Evolutionary conservation across 2,113 vertebrate species (phyloP), one percentile per base, ranked within the genome.

Genomic region (Benthochromis sp.): DNA sequence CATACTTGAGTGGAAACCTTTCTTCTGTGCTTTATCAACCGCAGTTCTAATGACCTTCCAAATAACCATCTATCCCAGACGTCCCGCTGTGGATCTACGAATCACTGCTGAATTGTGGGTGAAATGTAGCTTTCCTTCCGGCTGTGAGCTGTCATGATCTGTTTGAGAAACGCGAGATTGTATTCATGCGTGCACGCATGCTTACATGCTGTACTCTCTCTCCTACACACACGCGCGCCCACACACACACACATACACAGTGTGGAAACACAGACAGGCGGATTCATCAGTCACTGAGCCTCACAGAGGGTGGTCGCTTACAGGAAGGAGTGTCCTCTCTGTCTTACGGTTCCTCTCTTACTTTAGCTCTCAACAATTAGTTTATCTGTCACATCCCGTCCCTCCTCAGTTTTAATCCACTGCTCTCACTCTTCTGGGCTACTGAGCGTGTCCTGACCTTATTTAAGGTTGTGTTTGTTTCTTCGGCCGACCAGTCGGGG

Each of bases 91-190:
- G 93, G 82, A 87, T 82, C 90, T 89, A 80, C 13, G 80, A 94
- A 91, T 95, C 91, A 94, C 92, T 87, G 92, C 90, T 92, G 95
- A 92, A 95, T 95, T 94, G 93, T 94, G 95, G 93, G 93, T 91
- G 45, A 95, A 95, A 95, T 95, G 86, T 92, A 91, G 87, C 93
- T 94, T 93, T 94, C 55, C 78, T 94, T 95, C 95, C 59, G 82
- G 92, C 94, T 95, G 94, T 91, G 95, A 93, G 93, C 95, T 95
- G 95, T 95, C 95, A 95, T 69, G 92, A 95, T 92, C 84, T 88
- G 90, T 95, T 96, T 94, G 92, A 91, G 91, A 29, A 88, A 91
- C 88, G 78, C 13, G 8, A 91, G 84, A 90, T 88, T 89, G 91
- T 92, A 84, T 84, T 93, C 93, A 94, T 89, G 93, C 86, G 55